Percentiles rank a stretch among this genome's conserved stretches.
These are phyloP conservation scores for Eulemur macaco DNA, from an alignment of 2,113 vertebrate species.

Conservation along the genomic window DNA sequence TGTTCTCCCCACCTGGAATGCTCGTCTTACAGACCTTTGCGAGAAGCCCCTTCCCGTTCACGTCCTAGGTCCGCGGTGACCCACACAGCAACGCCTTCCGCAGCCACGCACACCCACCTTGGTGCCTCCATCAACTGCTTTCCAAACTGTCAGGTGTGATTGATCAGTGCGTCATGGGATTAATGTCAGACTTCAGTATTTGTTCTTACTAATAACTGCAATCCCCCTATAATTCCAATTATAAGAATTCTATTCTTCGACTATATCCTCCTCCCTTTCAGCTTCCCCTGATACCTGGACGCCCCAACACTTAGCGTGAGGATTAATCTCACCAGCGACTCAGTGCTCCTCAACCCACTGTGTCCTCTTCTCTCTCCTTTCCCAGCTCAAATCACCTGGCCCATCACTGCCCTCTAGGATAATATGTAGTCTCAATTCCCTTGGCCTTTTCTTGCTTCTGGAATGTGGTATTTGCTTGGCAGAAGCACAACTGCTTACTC, in stretches of 20 bases:
- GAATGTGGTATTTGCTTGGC: not conserved
- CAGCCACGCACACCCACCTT: not conserved
- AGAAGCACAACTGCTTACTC: not conserved
- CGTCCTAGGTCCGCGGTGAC: too few species aligned
- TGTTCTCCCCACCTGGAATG: not conserved
- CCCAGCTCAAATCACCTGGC: not conserved
- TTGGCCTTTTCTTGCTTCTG: not conserved
- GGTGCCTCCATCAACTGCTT: not conserved
- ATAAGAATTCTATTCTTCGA: not conserved
- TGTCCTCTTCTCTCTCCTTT: not conserved
- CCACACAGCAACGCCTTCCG: fast-evolving
- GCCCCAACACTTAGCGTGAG: not conserved
- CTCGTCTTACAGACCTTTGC: not conserved
- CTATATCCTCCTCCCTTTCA: not conserved
- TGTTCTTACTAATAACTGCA: not conserved
- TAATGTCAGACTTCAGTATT: not conserved
- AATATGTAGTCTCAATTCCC: not conserved
- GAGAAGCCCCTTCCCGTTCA: not conserved
- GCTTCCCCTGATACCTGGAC: not conserved
- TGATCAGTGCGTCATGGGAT: not conserved
- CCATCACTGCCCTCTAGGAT: not conserved
- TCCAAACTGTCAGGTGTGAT: not conserved
- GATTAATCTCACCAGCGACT: not conserved
- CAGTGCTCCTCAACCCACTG: not conserved
- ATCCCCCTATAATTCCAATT: not conserved